Evolutionary conservation across 2,888 invertebrate genomes (phyloP), one percentile per base, ranked within the genome.

Genomic region (Pachycephus smyrnensis): DNA sequence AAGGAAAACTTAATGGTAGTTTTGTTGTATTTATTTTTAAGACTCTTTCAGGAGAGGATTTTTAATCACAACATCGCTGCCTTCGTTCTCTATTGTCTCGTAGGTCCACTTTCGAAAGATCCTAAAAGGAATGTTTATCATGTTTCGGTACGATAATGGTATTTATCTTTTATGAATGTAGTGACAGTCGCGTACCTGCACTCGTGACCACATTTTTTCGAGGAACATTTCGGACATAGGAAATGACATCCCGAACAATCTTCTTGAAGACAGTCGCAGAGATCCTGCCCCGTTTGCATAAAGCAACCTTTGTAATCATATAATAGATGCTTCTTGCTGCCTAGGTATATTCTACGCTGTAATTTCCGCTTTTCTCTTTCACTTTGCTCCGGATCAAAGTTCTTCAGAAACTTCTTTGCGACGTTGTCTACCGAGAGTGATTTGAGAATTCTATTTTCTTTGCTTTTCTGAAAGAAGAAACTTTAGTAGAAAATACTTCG

Each of bases 191-290:
- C 78, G 82, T 91, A 94, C 94, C 95, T 93, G 93, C 97, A 97
- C 76, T 96, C 96, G 83, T 95, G 94, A 3, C 96, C 97, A 91
- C 97, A 97, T 90, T 96, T 96, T 35, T 92, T 92, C 0, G 96
- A 96, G 32, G 91, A 92, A 87, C 97, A 97, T 88, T 94, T 95
- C 6, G 93, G 89, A 86, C 97, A 97, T 1, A 95, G 95, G 88
- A 95, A 96, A 92, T 97, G 97, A 89, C 98, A 98, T 0, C 98
- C 98, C 0, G 94, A 93, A 86, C 98, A 98, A 15, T 93, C 92
- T 69, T 93, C 93, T 84, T 95, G 94, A 82, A 98, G 92, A 88
- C 98, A 98, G 90, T 98, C 98, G 84, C 98, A 98, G 15, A 97
- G 87, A 91, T 98, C 96, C 83, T 93, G 91, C 1, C 95, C 95